These are phyloP conservation scores for Thripadectes ignobilis DNA, from an alignment of 2,797 vertebrate genomes.

Conservation along the genomic window DNA sequence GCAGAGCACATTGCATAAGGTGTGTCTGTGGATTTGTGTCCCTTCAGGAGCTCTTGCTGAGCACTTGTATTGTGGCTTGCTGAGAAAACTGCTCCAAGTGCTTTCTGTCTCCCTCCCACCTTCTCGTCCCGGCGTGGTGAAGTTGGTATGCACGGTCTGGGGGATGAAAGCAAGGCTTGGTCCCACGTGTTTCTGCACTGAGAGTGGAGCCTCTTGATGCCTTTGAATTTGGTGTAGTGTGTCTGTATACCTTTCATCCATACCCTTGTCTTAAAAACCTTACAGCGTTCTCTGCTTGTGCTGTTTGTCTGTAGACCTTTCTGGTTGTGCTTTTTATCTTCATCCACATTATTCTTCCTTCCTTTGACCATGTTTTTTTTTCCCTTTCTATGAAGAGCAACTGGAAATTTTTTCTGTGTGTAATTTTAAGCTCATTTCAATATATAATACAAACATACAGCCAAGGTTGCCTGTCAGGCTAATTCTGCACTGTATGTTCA, in stretches of 20 bases:
- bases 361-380: not conserved
- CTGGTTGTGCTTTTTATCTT: not conserved
- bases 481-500: not conserved
- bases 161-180: not conserved
- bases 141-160: not conserved
- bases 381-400: not conserved
- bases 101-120: not conserved
- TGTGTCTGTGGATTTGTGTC: not conserved
- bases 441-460: not conserved
- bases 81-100: not conserved
- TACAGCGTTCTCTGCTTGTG: not conserved
- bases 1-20: not conserved
- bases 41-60: not conserved
- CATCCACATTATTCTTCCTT: not conserved
- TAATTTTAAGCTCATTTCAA: not conserved
- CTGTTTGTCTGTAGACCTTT: not conserved
- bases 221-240: not conserved
- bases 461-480: not conserved
- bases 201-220: not conserved
- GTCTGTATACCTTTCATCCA: not conserved
- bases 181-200: not conserved
- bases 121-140: accelerated
- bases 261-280: not conserved
- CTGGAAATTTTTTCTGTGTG: not conserved
- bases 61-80: not conserved